These are phyloP conservation scores for Polyploca ridens DNA, from an alignment of 2,888 invertebrate genomes.

Conservation along the genomic window DNA sequence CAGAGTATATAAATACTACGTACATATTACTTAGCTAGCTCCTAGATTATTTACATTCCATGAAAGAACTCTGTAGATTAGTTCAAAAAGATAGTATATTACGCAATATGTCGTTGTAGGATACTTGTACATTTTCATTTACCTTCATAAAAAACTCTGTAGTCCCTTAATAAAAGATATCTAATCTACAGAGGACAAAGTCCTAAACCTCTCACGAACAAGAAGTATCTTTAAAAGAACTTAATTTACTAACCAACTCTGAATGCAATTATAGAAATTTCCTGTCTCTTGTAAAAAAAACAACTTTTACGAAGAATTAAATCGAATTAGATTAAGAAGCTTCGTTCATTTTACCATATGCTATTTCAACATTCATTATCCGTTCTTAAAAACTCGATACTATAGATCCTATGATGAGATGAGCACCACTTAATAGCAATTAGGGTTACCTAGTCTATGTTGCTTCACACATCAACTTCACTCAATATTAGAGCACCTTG, in stretches of 20 bases:
- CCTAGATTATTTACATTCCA: too few relatives aligned
- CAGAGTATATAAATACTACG: too few relatives aligned
- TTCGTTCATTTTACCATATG: neutral
- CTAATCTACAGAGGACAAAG: neutral
- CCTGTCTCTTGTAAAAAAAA: slow-evolving; percentile 3
- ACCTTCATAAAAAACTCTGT: neutral
- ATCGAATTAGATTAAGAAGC: neutral
- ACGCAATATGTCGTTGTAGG: neutral
- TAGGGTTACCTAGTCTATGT: neutral
- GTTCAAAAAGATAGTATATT: too few relatives aligned
- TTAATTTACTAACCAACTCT: slow-evolving; percentile 2
- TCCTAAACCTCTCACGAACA: neutral
- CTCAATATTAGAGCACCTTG: neutral
- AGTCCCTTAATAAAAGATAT: neutral
- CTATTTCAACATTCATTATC: neutral
- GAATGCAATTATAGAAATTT: neutral
- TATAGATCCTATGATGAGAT: neutral
- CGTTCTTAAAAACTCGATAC: too few relatives aligned
- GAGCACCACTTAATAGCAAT: neutral
- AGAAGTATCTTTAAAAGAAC: neutral
- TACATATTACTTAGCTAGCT: too few relatives aligned
- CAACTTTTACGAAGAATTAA: neutral
- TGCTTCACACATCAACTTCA: neutral
- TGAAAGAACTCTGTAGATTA: too few relatives aligned
- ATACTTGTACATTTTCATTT: neutral